A percentile compares a stretch with the other conserved stretches of the same genome.
Conservation (phyloP, 2,113 vertebrate genomes). For the Larimichthys polyactis region DNA sequence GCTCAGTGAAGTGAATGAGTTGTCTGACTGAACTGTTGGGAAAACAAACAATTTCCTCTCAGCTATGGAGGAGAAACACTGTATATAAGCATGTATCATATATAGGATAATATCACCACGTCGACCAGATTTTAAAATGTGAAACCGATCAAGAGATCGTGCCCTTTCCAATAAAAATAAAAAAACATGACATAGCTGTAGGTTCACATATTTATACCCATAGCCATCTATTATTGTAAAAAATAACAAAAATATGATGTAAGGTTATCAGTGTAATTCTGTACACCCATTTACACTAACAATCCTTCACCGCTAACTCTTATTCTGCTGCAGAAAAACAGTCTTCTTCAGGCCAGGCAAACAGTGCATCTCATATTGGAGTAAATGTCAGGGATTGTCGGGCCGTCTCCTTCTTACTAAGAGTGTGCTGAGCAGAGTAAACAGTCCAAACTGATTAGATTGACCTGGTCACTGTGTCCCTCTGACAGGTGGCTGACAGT, state of each 20-base stretch:
- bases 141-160: neutral
- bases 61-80: slow-evolving; percentile 3
- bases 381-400: slow-evolving; percentile 41
- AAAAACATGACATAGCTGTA: neutral
- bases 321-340: slow-evolving; percentile 25
- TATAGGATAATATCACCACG: slow-evolving; percentile 5
- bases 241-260: neutral
- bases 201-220: neutral
- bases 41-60: slow-evolving; percentile 34
- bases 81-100: neutral
- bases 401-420: slow-evolving; percentile 31
- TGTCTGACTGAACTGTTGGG: slow-evolving; percentile 39
- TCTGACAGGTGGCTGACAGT: slow-evolving; percentile 77
- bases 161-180: neutral
- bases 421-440: slow-evolving; percentile 70
- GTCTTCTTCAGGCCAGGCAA: slow-evolving; percentile 37
- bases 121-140: slow-evolving; percentile 10
- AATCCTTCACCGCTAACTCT: slow-evolving; percentile 20
- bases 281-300: slow-evolving; percentile 3
- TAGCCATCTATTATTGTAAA: neutral
- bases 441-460: slow-evolving; percentile 76
- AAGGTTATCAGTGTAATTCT: neutral
- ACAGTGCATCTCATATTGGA: slow-evolving; percentile 35
- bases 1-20: slow-evolving; percentile 29
- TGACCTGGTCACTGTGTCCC: slow-evolving; percentile 74